These are phyloP conservation scores for Grus americana DNA, from an alignment of 2,113 vertebrate species.

Conservation along the genomic window DNA sequence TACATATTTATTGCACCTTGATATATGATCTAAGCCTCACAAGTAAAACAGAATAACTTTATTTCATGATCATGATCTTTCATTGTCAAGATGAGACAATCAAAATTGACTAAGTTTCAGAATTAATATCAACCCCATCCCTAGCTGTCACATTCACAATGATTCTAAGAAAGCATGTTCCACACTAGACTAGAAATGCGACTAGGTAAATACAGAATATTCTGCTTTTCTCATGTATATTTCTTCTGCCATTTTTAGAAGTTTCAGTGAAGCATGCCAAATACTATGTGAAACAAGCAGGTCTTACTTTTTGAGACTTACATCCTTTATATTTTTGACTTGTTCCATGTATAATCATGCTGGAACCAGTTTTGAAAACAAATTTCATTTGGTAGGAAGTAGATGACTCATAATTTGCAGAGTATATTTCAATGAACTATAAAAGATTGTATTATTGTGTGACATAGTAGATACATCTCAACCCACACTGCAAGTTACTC, in stretches of 20 bases:
- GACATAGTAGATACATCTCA: background rate
- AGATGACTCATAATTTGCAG: background rate
- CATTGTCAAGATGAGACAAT: background rate
- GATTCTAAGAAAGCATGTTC: background rate
- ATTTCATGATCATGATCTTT: background rate
- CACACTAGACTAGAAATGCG: background rate
- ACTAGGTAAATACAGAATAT: background rate
- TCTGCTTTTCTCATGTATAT: background rate
- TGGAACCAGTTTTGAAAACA: background rate
- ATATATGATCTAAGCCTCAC: background rate
- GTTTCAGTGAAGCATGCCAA: background rate
- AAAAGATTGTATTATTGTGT: background rate
- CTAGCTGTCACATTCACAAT: background rate
- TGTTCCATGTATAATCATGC: background rate
- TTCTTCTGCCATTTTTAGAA: background rate
- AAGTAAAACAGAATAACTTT: background rate
- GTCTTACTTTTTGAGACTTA: background rate
- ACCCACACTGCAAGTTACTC: background rate
- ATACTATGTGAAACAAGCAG: background rate
- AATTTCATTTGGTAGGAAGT: background rate
- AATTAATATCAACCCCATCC: background rate
- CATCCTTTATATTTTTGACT: background rate
- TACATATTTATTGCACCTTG: background rate
- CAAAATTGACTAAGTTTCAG: slow-evolving; percentile 3
- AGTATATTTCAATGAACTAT: background rate